phyloP scores from a whole-genome alignment of 2,797 vertebrate genomes.

The Buceros bicornis region DNA sequence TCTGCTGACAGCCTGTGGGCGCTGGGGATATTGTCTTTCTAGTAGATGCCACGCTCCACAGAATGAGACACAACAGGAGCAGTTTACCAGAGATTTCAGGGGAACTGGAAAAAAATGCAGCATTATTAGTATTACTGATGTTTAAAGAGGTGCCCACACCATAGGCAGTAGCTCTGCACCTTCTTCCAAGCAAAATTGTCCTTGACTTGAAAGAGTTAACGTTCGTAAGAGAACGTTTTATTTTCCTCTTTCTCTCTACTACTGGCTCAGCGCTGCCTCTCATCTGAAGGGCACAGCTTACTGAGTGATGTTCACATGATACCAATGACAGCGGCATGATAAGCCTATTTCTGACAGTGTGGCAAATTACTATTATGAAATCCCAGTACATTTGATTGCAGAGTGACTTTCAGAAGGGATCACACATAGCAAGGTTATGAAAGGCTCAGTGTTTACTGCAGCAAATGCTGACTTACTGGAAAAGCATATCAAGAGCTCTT shows the following conservation, averaged over 20 bases:
- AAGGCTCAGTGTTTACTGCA: slow-evolving; percentile 31
- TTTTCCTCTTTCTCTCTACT: background rate
- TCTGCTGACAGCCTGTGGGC: background rate
- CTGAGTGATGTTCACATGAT: slow-evolving; percentile 37
- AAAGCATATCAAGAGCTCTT: slow-evolving; percentile 35
- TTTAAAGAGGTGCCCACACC: background rate
- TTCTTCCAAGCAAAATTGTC: background rate
- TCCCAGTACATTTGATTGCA: slow-evolving; percentile 60
- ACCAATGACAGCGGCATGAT: slow-evolving; percentile 46
- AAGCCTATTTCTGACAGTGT: slow-evolving; percentile 70
- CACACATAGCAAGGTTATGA: slow-evolving; percentile 44
- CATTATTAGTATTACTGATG: background rate
- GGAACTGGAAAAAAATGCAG: background rate
- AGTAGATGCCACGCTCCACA: background rate
- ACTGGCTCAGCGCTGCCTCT: slow-evolving; percentile 9
- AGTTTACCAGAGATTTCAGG: background rate
- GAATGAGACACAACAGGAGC: background rate
- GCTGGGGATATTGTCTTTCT: background rate
- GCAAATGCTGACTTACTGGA: slow-evolving; percentile 23
- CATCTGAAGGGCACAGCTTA: slow-evolving; percentile 52
- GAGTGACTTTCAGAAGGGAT: slow-evolving; percentile 68
- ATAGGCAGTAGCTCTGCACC: background rate
- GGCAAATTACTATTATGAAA: slow-evolving; percentile 72
- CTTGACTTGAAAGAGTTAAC: slow-evolving; percentile 5
- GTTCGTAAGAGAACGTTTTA: background rate